phyloP scores from a whole-genome alignment of 2,888 invertebrate species.

The Blastobasis adustella region DNA sequence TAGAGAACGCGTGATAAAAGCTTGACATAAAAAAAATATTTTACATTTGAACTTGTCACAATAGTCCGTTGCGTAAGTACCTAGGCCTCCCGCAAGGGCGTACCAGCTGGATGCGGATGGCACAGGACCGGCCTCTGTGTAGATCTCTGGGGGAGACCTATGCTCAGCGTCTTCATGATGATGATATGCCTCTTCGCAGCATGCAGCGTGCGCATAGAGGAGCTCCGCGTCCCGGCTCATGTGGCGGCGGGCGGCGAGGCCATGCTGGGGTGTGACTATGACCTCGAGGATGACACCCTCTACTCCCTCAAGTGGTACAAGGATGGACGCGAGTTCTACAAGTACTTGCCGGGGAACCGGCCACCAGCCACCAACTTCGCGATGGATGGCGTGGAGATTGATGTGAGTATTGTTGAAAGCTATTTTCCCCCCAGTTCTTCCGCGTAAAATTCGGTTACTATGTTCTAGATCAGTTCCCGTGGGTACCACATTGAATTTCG shows the following conservation, averaged over 20 bases:
- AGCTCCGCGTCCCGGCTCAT: constrained; percentile 86
- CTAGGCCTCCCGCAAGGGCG: no score
- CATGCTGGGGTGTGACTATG: constrained; percentile 85
- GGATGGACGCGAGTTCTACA: constrained; percentile 88
- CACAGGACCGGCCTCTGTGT: no score
- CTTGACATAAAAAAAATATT: no score
- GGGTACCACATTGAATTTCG: no score
- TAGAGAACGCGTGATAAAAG: no score
- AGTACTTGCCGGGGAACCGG: constrained; percentile 84
- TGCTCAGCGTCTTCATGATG: neutral
- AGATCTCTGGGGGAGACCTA: no score
- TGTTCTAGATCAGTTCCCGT: no score
- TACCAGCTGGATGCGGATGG: no score
- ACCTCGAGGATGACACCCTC: constrained; percentile 82
- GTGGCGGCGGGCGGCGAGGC: constrained; percentile 84
- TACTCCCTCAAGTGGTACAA: constrained; percentile 96
- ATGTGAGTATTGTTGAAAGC: constrained; percentile 77
- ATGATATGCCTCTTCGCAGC: neutral
- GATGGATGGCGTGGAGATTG: constrained; percentile 84
- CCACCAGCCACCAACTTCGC: constrained; percentile 84
- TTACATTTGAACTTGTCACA: no score
- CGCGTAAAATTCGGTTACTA: no score
- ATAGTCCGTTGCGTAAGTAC: no score
- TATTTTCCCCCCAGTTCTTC: no score
- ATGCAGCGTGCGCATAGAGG: constrained; percentile 78